These are phyloP conservation scores for Cynopterus sphinx DNA, from an alignment of 2,797 vertebrate genomes.

Conservation along the genomic window DNA sequence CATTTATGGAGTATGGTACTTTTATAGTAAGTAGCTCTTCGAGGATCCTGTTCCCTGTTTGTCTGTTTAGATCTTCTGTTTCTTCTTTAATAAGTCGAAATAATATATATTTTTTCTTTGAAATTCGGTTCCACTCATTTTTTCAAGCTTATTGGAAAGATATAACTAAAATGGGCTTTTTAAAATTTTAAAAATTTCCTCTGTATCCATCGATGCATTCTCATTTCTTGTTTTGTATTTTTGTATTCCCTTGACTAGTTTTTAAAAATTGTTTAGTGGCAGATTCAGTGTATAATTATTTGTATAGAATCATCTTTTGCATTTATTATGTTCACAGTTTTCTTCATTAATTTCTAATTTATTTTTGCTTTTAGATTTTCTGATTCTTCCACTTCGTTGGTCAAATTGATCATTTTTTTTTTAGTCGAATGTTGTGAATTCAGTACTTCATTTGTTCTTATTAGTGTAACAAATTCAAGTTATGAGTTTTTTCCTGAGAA, in stretches of 20 bases:
- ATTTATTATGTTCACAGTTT: conserved; percentile 10
- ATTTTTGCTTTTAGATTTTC: conserved; percentile 21
- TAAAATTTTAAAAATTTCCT: neutral
- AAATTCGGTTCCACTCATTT: neutral
- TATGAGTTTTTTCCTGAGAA: neutral
- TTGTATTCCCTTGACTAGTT: neutral
- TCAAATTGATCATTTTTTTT: neutral
- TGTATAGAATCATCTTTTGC: neutral
- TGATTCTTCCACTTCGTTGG: neutral
- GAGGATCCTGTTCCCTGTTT: neutral
- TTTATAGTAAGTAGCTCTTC: neutral
- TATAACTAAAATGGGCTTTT: neutral
- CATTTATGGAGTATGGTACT: neutral
- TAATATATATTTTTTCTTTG: neutral
- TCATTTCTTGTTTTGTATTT: neutral
- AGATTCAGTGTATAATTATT: neutral
- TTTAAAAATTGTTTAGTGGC: neutral
- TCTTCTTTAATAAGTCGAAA: neutral
- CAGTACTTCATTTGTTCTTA: conserved; percentile 21
- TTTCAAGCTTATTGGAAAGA: neutral
- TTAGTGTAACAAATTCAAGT: neutral
- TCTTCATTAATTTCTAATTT: neutral
- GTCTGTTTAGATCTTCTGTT: neutral
- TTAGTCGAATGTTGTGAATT: neutral
- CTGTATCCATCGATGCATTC: neutral